Conservation (phyloP, 1,140 invertebrate species). For the Caenorhabditis briggsae region DNA sequence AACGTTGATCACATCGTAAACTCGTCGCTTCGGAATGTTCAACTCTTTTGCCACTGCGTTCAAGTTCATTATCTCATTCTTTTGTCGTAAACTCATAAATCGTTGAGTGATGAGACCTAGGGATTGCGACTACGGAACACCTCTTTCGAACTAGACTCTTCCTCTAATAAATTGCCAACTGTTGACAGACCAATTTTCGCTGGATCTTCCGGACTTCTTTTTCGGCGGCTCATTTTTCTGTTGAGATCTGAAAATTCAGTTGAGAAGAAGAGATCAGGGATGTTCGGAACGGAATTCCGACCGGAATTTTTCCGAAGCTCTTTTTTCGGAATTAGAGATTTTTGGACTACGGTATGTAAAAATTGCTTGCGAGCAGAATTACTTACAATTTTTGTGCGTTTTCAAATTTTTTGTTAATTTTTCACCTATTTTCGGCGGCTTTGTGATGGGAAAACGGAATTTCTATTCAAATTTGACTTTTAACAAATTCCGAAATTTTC, state of each 20-base stretch:
- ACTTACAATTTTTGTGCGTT: too few relatives aligned
- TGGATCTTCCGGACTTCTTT: background rate
- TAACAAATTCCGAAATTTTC: too few relatives aligned
- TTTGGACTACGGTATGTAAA: too few relatives aligned
- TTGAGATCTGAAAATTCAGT: background rate
- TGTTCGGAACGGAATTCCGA: too few relatives aligned
- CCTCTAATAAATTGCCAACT: background rate
- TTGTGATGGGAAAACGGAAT: too few relatives aligned
- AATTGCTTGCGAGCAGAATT: too few relatives aligned
- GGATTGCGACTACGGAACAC: slow-evolving; percentile 25
- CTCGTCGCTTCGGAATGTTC: slow-evolving; percentile 36
- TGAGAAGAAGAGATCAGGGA: too few relatives aligned
- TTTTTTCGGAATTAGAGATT: too few relatives aligned
- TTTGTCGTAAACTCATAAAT: slow-evolving; percentile 24
- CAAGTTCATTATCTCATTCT: slow-evolving; percentile 29
- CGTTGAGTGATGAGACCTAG: slow-evolving; percentile 39
- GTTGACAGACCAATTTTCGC: background rate
- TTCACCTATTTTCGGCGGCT: too few relatives aligned
- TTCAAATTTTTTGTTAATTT: too few relatives aligned
- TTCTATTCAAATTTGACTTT: too few relatives aligned
- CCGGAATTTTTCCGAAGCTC: too few relatives aligned
- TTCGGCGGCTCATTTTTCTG: background rate
- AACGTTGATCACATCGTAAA: slow-evolving; percentile 39
- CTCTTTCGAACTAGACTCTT: slow-evolving; percentile 14
- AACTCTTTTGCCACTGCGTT: slow-evolving; percentile 40